A percentile compares a stretch with the other conserved stretches of the same genome.
These are phyloP conservation scores for Seira sanloemensis DNA, from an alignment of 2,888 invertebrate species.

Conservation along the genomic window DNA sequence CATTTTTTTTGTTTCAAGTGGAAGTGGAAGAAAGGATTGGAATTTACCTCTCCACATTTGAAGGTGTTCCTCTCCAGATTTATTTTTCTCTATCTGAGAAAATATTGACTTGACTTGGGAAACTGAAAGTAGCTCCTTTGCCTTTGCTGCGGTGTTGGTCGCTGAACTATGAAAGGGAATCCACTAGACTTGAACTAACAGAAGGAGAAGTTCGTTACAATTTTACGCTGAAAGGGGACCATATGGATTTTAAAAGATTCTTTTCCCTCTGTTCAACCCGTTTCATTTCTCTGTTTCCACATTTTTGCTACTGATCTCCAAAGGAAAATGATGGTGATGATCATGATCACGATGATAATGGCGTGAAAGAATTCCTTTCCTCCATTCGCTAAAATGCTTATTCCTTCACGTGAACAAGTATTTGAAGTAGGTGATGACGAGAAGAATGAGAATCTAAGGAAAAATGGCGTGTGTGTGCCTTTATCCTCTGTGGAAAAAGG, in stretches of 20 bases:
- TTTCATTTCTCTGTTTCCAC: constrained; percentile 9
- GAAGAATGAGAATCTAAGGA: neutral
- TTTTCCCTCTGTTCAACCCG: neutral
- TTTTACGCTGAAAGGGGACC: neutral
- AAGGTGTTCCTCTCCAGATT: neutral
- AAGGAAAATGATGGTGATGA: neutral
- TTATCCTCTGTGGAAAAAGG: neutral
- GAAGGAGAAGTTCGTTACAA: neutral
- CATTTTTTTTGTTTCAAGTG: constrained; percentile 12
- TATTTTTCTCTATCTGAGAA: neutral
- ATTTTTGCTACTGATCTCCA: neutral
- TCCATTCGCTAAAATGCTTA: neutral
- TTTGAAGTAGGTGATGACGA: neutral
- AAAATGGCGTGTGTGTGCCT: neutral
- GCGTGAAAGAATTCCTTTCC: constrained; percentile 13
- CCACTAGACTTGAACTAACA: neutral
- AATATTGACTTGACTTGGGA: neutral
- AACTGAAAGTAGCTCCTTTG: neutral
- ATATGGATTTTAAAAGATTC: constrained; percentile 21
- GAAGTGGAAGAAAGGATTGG: constrained; percentile 6
- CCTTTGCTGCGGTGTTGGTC: neutral
- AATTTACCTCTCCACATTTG: neutral
- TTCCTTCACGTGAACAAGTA: neutral
- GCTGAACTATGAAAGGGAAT: neutral
- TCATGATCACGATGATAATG: neutral